Evolutionary conservation across 2,113 vertebrate genomes (phyloP).

Genomic region (Thryonomys swinderianus): DNA sequence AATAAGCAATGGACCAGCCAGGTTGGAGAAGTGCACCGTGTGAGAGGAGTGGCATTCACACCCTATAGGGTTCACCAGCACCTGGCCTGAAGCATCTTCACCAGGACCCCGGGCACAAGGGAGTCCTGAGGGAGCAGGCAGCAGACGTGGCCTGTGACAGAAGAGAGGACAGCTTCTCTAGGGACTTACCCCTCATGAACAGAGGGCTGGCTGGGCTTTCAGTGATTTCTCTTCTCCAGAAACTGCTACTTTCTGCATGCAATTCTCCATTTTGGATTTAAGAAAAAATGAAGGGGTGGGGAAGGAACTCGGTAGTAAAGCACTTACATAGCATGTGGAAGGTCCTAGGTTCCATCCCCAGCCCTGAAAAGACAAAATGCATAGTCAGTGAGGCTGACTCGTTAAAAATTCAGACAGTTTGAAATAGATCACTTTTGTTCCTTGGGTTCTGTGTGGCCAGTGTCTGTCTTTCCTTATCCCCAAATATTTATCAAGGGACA

Average conservation of each 20-base stretch:
- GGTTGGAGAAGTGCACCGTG: neutral
- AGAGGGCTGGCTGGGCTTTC: neutral
- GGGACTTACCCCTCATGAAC: neutral
- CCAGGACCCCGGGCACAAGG: neutral
- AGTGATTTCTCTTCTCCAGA: neutral
- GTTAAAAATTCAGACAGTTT: slow-evolving; percentile 76
- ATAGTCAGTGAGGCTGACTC: neutral
- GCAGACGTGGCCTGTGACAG: neutral
- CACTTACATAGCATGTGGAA: neutral
- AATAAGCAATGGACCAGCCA: neutral
- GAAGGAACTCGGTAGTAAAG: neutral
- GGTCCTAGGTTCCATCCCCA: neutral
- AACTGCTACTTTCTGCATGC: neutral
- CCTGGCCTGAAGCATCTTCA: neutral
- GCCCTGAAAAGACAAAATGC: neutral
- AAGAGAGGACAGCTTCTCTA: neutral
- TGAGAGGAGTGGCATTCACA: neutral
- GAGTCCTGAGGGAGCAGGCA: neutral
- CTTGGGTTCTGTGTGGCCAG: neutral
- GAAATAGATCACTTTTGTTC: slow-evolving; percentile 59
- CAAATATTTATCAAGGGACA: slow-evolving; percentile 40
- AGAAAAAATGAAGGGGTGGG: neutral
- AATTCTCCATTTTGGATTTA: neutral
- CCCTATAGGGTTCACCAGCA: neutral
- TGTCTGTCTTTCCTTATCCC: slow-evolving; percentile 62